Conservation (phyloP, 2,888 invertebrate genomes). For the Palloptera scutellata region DNA sequence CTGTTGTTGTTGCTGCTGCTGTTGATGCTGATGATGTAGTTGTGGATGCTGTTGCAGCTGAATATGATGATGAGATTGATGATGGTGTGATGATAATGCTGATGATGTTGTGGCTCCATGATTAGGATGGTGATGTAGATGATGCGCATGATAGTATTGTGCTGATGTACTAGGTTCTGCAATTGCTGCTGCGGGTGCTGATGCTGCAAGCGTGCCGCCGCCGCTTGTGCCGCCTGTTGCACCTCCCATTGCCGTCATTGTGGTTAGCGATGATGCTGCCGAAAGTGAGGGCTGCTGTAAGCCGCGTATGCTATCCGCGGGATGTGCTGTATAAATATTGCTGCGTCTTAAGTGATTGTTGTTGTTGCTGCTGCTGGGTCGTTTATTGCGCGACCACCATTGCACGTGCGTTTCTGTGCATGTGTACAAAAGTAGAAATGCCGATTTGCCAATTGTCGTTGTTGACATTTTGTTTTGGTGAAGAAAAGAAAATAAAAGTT, state of each 20-base stretch:
- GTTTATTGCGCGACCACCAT: conserved; percentile 64
- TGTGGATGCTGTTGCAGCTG: conserved; percentile 43
- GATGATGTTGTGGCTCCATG: conserved; percentile 35
- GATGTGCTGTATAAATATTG: conserved; percentile 63
- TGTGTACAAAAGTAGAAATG: conserved; percentile 33
- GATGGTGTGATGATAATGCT: conserved; percentile 25
- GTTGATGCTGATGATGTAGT: conserved; percentile 41
- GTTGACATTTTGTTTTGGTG: neutral
- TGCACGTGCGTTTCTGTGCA: conserved; percentile 62
- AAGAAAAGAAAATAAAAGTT: too few species aligned
- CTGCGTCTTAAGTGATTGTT: conserved; percentile 63
- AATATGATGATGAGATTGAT: conserved; percentile 34
- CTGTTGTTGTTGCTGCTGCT: conserved; percentile 45
- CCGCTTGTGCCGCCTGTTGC: conserved; percentile 30
- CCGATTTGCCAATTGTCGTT: conserved; percentile 24
- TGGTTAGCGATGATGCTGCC: conserved; percentile 47
- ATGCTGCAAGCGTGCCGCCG: conserved; percentile 34
- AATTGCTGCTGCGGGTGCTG: conserved; percentile 37
- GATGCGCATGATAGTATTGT: too few species aligned
- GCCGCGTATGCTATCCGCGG: conserved; percentile 63
- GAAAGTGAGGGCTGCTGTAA: conserved; percentile 50
- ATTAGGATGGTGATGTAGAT: conserved; percentile 23
- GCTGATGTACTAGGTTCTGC: conserved; percentile 5
- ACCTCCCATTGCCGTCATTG: conserved; percentile 40
- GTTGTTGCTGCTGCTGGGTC: conserved; percentile 54